These are phyloP conservation scores for Erpornis zantholeuca DNA, from an alignment of 2,113 vertebrate species.

Conservation along the genomic window DNA sequence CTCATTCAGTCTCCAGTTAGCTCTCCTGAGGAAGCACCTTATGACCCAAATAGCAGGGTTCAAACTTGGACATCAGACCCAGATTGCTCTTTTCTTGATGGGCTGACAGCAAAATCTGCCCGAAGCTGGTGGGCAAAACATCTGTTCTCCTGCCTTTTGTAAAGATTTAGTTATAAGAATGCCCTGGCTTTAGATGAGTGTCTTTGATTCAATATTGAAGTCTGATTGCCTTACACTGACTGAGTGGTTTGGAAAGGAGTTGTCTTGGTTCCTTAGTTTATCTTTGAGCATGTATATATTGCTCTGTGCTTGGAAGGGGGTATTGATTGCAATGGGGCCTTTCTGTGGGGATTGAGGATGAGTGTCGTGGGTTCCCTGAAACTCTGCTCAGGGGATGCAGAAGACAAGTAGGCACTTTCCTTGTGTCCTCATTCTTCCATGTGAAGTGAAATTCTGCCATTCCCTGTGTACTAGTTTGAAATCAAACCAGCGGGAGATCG, in stretches of 20 bases:
- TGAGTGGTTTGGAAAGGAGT: neutral
- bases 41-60: neutral
- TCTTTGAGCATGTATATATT: neutral
- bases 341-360: neutral
- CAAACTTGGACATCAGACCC: neutral
- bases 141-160: neutral
- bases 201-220: neutral
- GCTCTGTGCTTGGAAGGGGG: neutral
- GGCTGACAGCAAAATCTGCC: neutral
- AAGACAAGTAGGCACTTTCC: neutral
- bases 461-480: too few relatives aligned
- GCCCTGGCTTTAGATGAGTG: neutral
- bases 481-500: too few relatives aligned
- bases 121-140: neutral
- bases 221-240: neutral
- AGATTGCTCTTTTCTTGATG: neutral
- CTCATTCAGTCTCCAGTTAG: neutral
- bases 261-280: neutral
- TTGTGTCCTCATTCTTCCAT: neutral
- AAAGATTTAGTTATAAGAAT: neutral
- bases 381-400: neutral
- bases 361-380: neutral
- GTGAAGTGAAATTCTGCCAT: neutral
- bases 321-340: neutral
- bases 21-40: neutral